Evolutionary conservation across 2,888 invertebrate species (phyloP).

Genomic region (Drosophila rellima): DNA sequence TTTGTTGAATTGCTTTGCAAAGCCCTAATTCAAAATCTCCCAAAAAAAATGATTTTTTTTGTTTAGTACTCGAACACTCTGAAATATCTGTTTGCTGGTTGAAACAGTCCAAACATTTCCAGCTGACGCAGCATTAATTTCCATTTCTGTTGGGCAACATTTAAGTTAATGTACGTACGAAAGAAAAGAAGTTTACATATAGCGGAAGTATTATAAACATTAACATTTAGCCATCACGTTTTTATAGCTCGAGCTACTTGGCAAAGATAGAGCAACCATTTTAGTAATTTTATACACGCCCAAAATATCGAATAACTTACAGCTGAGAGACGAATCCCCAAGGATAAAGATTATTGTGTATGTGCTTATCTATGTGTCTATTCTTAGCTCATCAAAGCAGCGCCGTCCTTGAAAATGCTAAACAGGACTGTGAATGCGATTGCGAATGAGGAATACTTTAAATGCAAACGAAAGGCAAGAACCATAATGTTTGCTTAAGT

Average conservation of each 20-base stretch:
- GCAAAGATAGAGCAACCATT: conserved; percentile 51
- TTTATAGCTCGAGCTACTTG: conserved; percentile 40
- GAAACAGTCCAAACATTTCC: background rate
- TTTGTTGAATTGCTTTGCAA: background rate
- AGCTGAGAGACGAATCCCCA: conserved; percentile 28
- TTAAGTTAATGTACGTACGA: conserved; percentile 6
- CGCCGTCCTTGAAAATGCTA: conserved; percentile 59
- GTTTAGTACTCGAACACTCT: too few species aligned
- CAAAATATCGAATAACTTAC: conserved; percentile 64
- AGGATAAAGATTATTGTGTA: conserved; percentile 6
- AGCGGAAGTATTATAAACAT: conserved; percentile 28
- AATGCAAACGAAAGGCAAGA: conserved; percentile 26
- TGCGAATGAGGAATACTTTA: conserved; percentile 46
- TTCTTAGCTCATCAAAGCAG: conserved; percentile 47
- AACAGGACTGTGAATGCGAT: conserved; percentile 42
- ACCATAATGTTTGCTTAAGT: conserved; percentile 39
- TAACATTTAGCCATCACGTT: conserved; percentile 45
- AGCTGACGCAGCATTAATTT: conserved; percentile 19
- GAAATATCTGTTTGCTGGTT: too few species aligned
- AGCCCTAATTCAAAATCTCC: background rate
- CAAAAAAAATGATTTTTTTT: too few species aligned
- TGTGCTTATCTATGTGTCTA: conserved; percentile 3
- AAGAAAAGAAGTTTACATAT: background rate
- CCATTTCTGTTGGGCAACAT: conserved; percentile 7
- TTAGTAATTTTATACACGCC: conserved; percentile 66